Conservation (phyloP, 2,888 invertebrate genomes). For the Mythimna vitellina region DNA sequence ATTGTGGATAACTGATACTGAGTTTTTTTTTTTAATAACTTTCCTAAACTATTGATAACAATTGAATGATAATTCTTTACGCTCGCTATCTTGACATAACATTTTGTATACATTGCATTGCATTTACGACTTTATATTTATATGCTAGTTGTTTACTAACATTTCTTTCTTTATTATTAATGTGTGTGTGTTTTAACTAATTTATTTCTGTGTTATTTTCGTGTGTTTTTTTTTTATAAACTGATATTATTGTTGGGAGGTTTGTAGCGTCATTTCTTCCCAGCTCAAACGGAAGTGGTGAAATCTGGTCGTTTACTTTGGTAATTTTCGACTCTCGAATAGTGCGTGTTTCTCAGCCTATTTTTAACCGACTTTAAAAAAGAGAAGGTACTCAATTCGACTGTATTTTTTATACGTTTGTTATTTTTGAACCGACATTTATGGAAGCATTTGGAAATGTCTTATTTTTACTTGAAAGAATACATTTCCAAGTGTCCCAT, state of each 20-base stretch:
- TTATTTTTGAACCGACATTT: no score
- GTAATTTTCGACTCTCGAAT: background rate
- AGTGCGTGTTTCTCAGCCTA: background rate
- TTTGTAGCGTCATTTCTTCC: background rate
- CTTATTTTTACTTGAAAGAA: no score
- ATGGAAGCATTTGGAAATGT: no score
- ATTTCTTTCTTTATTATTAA: conserved; percentile 28
- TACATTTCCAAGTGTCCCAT: no score
- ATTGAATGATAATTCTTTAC: conserved; percentile 45
- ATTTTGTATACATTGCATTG: conserved; percentile 78
- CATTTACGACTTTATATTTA: conserved; percentile 70
- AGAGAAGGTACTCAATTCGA: no score
- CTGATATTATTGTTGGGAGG: background rate
- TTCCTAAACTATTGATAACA: conserved; percentile 55
- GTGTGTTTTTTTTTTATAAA: background rate
- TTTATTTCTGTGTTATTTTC: conserved; percentile 6
- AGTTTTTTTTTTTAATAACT: conserved; percentile 29
- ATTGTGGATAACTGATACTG: conserved; percentile 13
- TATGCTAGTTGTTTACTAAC: conserved; percentile 60
- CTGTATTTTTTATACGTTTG: no score
- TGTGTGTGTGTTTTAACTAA: conserved; percentile 42
- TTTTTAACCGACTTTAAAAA: background rate
- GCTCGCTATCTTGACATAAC: conserved; percentile 46
- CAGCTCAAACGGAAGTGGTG: background rate
- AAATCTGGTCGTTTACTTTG: background rate